Evolutionary conservation across 2,888 invertebrate species (phyloP), one percentile per base, ranked within the genome.

Genomic region (Drosophila pseudotalamancana): DNA sequence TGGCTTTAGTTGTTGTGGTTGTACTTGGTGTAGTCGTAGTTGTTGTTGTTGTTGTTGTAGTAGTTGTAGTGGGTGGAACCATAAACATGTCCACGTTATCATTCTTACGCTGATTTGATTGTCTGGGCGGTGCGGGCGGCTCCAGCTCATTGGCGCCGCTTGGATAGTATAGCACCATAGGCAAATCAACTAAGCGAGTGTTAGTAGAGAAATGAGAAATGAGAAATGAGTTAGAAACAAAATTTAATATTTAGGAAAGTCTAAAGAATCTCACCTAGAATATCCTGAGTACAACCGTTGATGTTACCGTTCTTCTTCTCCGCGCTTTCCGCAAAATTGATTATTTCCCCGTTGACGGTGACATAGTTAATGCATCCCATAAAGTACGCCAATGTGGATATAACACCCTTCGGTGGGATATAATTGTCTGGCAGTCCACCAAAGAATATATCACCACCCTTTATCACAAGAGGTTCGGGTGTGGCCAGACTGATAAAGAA

Each of bases 291-390:
- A 83, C 95, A 95, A 62, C 92, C 93, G 34, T 94, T 94, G 6
- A 95, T 90, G 43, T 93, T 92, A 40, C 94, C 94, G 45, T 93
- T 92, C 27, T 92, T 92, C 68, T 92, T 93, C 67, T 95, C 94
- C 0, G 93, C 93, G 1, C 94, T 92, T 72, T 94, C 94, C 0
- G 95, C 96, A 90, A 97, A 96, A 89, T 97, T 96, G 43, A 96
- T 93, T 46, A 95, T 94, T 57, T 94, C 93, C 1, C 96, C 96
- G 89, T 98, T 98, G 49, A 98, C 92, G 0, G 97, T 97, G 0
- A 97, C 96, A 90, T 99, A 99, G 0, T 97, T 97, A 37, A 99
- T 95, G 91, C 99, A 99, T 1, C 99, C 99, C 21, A 93, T 92
- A 89, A 98, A 97, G 3, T 95, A 93, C 4, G 92, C 92, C 45